A percentile compares a stretch with the other conserved stretches of the same genome.
phyloP scores from a whole-genome alignment of 2,797 vertebrate genomes.

The Silurus aristotelis region DNA sequence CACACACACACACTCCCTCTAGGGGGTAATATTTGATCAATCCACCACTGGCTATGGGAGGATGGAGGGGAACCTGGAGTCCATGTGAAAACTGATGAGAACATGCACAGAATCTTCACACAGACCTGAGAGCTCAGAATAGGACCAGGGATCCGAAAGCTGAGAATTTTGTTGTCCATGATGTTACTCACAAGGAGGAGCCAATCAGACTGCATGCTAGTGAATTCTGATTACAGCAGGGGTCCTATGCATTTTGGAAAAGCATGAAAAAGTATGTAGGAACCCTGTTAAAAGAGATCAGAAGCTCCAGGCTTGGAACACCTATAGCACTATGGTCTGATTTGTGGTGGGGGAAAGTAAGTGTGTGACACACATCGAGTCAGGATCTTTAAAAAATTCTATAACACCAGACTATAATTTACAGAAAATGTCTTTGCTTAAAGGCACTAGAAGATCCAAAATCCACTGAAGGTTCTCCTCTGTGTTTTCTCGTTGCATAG shows the following conservation, averaged over 20 bases:
- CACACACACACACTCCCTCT: neutral
- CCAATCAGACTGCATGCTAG: neutral
- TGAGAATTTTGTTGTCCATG: too few relatives aligned
- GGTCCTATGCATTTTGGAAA: too few relatives aligned
- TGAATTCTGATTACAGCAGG: too few relatives aligned
- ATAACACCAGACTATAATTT: neutral
- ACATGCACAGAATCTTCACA: neutral
- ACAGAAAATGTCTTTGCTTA: neutral
- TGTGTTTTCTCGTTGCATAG: neutral
- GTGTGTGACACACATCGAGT: neutral
- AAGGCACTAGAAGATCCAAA: conserved; percentile 21
- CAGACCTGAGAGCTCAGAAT: neutral
- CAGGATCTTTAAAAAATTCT: neutral
- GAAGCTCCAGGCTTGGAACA: neutral
- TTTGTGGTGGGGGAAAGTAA: neutral
- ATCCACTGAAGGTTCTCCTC: too few relatives aligned
- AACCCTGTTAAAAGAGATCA: neutral
- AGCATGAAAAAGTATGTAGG: neutral
- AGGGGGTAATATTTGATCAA: neutral
- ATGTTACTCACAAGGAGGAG: neutral
- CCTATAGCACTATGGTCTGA: neutral
- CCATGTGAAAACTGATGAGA: neutral
- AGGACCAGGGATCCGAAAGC: neutral
- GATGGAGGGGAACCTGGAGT: neutral
- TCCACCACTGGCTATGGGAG: neutral